phyloP scores from a whole-genome alignment of 2,888 invertebrate species.

The Crioceris asparagi region DNA sequence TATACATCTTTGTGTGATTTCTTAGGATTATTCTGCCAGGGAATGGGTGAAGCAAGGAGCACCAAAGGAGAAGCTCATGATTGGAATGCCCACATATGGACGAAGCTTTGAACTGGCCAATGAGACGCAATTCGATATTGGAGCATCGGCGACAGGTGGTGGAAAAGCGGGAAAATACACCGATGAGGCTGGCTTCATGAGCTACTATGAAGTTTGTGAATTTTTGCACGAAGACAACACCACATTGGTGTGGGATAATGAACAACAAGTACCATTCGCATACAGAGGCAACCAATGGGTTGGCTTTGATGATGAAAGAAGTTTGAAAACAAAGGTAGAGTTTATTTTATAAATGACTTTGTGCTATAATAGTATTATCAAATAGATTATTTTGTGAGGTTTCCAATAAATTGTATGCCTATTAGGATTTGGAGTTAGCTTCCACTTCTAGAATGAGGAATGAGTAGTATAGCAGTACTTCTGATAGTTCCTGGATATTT shows the following conservation, averaged over 20 bases:
- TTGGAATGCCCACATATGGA: conserved; percentile 92
- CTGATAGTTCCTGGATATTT: no score
- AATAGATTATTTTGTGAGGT: neutral
- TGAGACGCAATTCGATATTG: conserved; percentile 81
- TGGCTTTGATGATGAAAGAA: conserved; percentile 88
- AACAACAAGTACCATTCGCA: conserved; percentile 92
- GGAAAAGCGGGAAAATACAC: conserved; percentile 81
- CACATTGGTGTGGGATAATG: conserved; percentile 90
- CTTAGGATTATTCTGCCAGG: conserved; percentile 77
- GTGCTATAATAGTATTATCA: neutral
- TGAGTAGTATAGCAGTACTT: no score
- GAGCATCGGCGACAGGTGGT: conserved; percentile 81
- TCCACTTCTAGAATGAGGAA: no score
- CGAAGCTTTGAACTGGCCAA: conserved; percentile 82
- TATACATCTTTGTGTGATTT: neutral
- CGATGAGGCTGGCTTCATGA: conserved; percentile 86
- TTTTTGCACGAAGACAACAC: conserved; percentile 84
- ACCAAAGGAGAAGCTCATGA: conserved; percentile 86
- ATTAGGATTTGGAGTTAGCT: no score
- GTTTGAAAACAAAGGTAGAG: conserved; percentile 77
- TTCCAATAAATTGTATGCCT: neutral
- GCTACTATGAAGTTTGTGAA: conserved; percentile 91
- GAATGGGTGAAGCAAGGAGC: conserved; percentile 92
- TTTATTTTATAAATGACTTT: neutral
- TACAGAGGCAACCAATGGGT: conserved; percentile 88